These are phyloP conservation scores for Burhinus oedicnemus DNA, from an alignment of 2,113 vertebrate genomes.

Conservation along the genomic window DNA sequence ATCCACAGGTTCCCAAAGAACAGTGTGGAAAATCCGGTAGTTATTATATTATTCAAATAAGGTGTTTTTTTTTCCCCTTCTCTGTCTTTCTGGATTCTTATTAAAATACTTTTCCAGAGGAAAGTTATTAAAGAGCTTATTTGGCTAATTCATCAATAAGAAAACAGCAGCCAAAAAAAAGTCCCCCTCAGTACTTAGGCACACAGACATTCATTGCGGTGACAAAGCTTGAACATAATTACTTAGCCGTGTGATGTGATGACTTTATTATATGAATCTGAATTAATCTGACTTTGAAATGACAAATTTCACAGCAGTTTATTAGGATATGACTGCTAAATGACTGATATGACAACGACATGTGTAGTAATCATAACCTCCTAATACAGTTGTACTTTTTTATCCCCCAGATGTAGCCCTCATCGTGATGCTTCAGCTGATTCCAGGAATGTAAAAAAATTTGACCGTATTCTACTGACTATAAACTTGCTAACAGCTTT, in stretches of 20 bases:
- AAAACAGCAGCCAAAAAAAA: background rate
- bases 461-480: background rate
- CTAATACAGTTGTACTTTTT: background rate
- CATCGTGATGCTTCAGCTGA: background rate
- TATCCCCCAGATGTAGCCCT: background rate
- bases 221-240: background rate
- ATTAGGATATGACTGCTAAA: background rate
- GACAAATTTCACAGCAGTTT: conserved; percentile 17
- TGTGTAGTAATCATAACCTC: background rate
- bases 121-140: background rate
- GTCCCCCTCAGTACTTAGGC: background rate
- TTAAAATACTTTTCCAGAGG: background rate
- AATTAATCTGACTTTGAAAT: conserved; percentile 36
- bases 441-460: background rate
- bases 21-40: background rate
- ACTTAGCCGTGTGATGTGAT: background rate
- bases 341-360: background rate
- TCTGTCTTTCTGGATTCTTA: background rate
- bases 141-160: background rate
- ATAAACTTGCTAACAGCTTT: background rate
- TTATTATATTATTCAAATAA: background rate
- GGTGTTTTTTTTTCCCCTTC: background rate
- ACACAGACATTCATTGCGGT: background rate
- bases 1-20: background rate
- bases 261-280: conserved; percentile 2